phyloP scores from a whole-genome alignment of 2,888 invertebrate species.

The Campaea margaritaria region DNA sequence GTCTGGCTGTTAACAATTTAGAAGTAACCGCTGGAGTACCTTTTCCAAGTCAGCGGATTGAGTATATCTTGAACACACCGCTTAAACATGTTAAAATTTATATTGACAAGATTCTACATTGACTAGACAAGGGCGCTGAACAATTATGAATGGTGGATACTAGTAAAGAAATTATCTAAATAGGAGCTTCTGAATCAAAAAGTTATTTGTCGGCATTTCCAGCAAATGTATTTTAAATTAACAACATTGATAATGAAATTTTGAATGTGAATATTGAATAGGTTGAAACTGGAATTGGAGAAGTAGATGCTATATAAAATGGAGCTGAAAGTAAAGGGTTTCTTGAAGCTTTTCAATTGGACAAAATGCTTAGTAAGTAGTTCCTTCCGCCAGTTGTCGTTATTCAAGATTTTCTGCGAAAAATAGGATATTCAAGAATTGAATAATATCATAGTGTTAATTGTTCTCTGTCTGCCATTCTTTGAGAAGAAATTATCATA shows the following conservation, averaged over 20 bases:
- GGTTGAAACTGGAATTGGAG: conserved; percentile 11
- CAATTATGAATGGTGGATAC: conserved; percentile 41
- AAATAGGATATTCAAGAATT: no score
- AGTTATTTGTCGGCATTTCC: conserved; percentile 20
- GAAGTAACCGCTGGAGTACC: conserved; percentile 29
- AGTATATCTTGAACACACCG: neutral
- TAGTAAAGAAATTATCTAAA: conserved; percentile 31
- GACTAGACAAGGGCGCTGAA: neutral
- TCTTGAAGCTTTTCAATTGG: neutral
- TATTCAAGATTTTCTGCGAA: no score
- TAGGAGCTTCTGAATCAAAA: conserved; percentile 25
- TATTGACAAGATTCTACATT: conserved; percentile 6
- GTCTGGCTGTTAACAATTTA: conserved; percentile 54
- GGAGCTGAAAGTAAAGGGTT: conserved; percentile 6
- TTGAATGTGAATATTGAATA: conserved; percentile 16
- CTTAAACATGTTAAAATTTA: neutral
- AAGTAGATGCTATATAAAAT: conserved; percentile 6
- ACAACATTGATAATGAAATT: conserved; percentile 21
- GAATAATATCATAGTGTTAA: no score
- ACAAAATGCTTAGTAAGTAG: conserved; percentile 13
- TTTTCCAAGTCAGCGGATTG: conserved; percentile 10
- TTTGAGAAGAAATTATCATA: no score
- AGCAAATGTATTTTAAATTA: conserved; percentile 17
- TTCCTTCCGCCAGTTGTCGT: conserved; percentile 14
- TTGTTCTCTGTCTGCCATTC: no score